Evolutionary conservation across 2,797 vertebrate genomes (phyloP), one percentile per base, ranked within the genome.

Genomic region (Mycteria americana): DNA sequence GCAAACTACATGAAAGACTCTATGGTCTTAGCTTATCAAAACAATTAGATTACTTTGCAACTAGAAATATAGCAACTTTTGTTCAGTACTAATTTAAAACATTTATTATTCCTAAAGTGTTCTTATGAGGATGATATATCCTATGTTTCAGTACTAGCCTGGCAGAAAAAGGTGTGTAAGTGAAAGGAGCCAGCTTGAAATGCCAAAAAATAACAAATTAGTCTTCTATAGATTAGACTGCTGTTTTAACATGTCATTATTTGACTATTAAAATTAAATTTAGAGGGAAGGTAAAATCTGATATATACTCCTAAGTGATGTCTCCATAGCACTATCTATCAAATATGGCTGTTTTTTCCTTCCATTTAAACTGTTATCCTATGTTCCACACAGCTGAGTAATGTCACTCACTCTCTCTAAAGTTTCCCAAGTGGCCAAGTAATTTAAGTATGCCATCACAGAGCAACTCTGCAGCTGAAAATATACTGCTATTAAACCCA

Each of bases 361-460:
- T 80, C 72, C 81, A 84, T 95, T 97, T 94, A 95, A 82, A 91
- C 69, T 17, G 18, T 84, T 90, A 89, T 89, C 68, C 75, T 73
- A 18, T 75, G 89, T 88, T 96, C 84, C 89, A 80, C 78, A 76
- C 45, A 95, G 91, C 84, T 18, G 18, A 88, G 65, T 94, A 97
- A 93, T 93, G 94, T 93, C 96, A 94, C 84, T 97, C 91, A 91
- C 64, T 90, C 93, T 68, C 85, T 86, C n/a, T 95, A 91, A 96
- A 94, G 92, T 96, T 95, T 94, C 96, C 94, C 95, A 91, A 84
- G 95, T 92, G 95, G 93, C 95, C 72, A 87, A 90, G 86, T 95
- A 95, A 96, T 96, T 97, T 96, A 96, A 96, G 95, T 96, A 72
- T 97, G 95, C 91, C 95, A 96, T 97, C 95, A 93, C 92, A 96